A percentile compares a stretch with the other conserved stretches of the same genome.
These are phyloP conservation scores for Hyalella azteca DNA, from an alignment of 2,888 invertebrate genomes.

Conservation along the genomic window DNA sequence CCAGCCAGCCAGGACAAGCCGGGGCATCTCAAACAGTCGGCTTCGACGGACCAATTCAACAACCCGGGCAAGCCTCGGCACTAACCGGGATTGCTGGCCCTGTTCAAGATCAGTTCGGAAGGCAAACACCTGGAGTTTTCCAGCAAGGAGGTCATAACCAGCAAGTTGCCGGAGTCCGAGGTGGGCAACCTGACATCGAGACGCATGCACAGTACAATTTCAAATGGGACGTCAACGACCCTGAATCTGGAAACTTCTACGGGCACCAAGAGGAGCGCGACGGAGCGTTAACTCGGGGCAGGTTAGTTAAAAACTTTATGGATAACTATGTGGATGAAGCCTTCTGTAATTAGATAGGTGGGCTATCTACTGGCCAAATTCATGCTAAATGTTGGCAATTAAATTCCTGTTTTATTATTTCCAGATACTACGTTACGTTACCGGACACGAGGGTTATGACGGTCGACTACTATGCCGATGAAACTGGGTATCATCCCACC, in stretches of 20 bases:
- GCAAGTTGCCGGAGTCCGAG: neutral
- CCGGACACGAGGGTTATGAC: conserved; percentile 40
- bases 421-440: conserved; percentile 37
- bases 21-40: neutral
- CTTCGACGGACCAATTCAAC: neutral
- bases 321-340: too few species aligned
- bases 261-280: conserved; percentile 51
- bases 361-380: too few species aligned
- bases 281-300: conserved; percentile 42
- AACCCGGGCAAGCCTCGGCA: neutral
- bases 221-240: conserved; percentile 54
- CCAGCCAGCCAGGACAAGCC: neutral
- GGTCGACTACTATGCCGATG: conserved; percentile 40
- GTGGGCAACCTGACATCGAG: neutral
- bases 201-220: conserved; percentile 49
- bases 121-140: neutral
- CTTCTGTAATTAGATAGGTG: too few species aligned
- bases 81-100: neutral
- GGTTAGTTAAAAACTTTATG: too few species aligned
- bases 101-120: neutral
- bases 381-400: too few species aligned
- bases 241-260: conserved; percentile 45
- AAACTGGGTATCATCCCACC: conserved; percentile 41
- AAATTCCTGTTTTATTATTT: neutral
- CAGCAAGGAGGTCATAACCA: neutral